phyloP scores from a whole-genome alignment of 2,113 vertebrate genomes.

The Eolophus roseicapilla region DNA sequence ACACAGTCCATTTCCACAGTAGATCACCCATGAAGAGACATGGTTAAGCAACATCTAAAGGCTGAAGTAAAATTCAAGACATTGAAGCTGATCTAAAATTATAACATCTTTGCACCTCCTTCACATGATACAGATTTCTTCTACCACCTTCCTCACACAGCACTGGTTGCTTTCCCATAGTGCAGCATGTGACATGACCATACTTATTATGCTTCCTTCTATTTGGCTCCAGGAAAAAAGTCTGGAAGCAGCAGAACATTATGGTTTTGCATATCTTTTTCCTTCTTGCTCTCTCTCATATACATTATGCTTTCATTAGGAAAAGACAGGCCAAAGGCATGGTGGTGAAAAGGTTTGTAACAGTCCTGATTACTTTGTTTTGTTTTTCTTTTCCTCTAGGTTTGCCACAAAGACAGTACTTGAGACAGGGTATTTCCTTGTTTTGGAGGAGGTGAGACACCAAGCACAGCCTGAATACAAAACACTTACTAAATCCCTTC shows the following conservation, averaged over 20 bases:
- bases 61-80: not conserved
- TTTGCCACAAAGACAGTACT: not conserved
- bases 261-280: not conserved
- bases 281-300: not conserved
- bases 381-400: too few species aligned
- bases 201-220: not conserved
- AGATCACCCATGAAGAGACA: not conserved
- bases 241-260: not conserved
- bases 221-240: not conserved
- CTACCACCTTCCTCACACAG: not conserved
- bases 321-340: not conserved
- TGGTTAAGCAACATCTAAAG: not conserved
- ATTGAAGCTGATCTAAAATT: not conserved
- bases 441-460: not conserved
- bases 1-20: not conserved
- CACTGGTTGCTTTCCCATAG: not conserved
- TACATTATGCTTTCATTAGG: not conserved
- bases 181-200: accelerated
- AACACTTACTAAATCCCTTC: too few species aligned
- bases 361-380: not conserved
- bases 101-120: not conserved
- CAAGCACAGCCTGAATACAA: not conserved
- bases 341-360: not conserved
- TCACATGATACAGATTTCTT: not conserved
- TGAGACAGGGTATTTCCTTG: not conserved